These are phyloP conservation scores for Lottia gigantea DNA, from an alignment of 2,888 invertebrate genomes.

Conservation along the genomic window DNA sequence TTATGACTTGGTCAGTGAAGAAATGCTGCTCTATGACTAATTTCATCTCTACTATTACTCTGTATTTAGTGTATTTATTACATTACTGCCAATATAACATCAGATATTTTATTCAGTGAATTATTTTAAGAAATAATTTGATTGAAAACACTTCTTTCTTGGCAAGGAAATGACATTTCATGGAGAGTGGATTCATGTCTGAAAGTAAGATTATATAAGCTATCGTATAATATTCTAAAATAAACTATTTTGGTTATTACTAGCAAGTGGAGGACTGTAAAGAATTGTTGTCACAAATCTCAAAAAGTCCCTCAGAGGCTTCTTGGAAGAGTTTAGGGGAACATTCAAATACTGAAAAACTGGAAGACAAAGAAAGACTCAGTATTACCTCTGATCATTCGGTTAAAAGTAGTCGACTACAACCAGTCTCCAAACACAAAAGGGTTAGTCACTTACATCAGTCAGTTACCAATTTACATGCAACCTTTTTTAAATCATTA, in stretches of 20 bases:
- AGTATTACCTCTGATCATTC: constrained; percentile 79
- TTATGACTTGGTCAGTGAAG: too few relatives aligned
- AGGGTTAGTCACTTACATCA: constrained; percentile 25
- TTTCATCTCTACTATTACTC: too few relatives aligned
- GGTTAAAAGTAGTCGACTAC: constrained; percentile 28
- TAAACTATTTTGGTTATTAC: constrained; percentile 1
- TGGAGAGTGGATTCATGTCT: too few relatives aligned
- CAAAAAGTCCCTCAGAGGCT: constrained; percentile 90
- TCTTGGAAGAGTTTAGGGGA: constrained; percentile 86
- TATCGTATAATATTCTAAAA: not conserved
- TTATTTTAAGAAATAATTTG: too few relatives aligned
- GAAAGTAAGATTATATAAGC: too few relatives aligned
- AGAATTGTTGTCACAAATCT: constrained; percentile 69
- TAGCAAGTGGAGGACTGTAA: constrained; percentile 38
- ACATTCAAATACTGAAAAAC: constrained; percentile 40
- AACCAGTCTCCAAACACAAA: constrained; percentile 29
- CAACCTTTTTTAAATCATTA: constrained; percentile 1
- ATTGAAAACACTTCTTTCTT: too few relatives aligned
- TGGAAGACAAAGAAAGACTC: constrained; percentile 77
- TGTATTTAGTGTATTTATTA: too few relatives aligned
- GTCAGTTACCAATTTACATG: not conserved
- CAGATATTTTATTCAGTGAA: too few relatives aligned
- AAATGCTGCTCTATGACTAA: too few relatives aligned
- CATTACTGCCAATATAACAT: too few relatives aligned
- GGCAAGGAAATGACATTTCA: too few relatives aligned